Conservation (phyloP, 2,797 vertebrate species). For the Parauchenoglanis ngamensis region DNA sequence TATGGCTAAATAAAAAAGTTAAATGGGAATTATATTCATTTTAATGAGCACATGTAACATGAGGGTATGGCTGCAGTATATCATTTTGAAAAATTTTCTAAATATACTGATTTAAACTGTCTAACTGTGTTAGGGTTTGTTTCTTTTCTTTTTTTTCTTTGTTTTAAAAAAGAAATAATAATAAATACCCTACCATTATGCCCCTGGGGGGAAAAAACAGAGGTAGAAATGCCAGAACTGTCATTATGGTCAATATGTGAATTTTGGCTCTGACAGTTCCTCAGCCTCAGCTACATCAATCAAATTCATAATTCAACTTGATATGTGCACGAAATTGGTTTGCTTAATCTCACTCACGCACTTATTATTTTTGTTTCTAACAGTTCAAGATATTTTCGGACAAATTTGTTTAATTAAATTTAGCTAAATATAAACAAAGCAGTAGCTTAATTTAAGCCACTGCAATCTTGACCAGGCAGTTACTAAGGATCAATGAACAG, state of each 20-base stretch:
- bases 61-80: neutral
- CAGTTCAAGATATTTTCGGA: neutral
- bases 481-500: neutral
- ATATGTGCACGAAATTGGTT: neutral
- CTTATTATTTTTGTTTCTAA: neutral
- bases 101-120: neutral
- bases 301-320: neutral
- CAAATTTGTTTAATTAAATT: neutral
- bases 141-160: neutral
- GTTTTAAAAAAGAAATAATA: neutral
- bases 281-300: neutral
- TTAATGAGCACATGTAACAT: neutral
- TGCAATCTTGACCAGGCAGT: neutral
- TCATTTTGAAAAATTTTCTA: neutral
- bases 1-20: constrained; percentile 2
- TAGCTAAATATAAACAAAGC: neutral
- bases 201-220: neutral
- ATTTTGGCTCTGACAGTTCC: neutral
- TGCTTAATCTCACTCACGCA: neutral
- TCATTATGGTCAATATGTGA: neutral
- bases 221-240: neutral
- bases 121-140: neutral
- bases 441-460: neutral
- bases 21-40: neutral
- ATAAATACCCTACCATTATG: neutral